These are phyloP conservation scores for Temnothorax nylanderi DNA, from an alignment of 1,140 invertebrate species.

Conservation along the genomic window DNA sequence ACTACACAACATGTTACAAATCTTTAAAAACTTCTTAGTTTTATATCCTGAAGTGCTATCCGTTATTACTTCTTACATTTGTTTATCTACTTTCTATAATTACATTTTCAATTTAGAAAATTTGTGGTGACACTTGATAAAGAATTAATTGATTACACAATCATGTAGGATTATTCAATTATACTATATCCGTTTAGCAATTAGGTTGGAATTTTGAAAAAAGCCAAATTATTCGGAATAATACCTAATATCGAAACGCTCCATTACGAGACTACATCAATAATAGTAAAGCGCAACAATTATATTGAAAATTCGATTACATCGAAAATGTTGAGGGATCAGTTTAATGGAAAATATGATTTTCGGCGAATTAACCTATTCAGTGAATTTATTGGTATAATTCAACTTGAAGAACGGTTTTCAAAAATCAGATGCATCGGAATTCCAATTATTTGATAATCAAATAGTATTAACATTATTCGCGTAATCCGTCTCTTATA, in stretches of 20 bases:
- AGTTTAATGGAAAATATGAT: slow-evolving; percentile 38
- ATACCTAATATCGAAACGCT: slow-evolving; percentile 1
- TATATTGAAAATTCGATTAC: slow-evolving; percentile 43
- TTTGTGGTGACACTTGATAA: background rate
- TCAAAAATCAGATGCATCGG: slow-evolving; percentile 27
- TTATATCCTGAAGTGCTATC: background rate
- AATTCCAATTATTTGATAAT: slow-evolving; percentile 48
- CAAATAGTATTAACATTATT: slow-evolving; percentile 10
- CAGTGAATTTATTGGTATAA: slow-evolving; percentile 21
- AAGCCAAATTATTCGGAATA: background rate
- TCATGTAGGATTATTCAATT: background rate
- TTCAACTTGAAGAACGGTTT: slow-evolving; percentile 27
- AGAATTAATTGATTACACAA: background rate
- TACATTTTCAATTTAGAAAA: background rate
- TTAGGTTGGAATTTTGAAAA: background rate
- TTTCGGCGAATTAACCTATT: background rate
- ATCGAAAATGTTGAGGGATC: background rate
- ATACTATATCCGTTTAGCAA: background rate
- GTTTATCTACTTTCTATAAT: background rate
- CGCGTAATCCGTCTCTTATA: background rate
- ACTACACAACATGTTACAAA: too few species aligned
- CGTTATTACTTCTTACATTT: background rate
- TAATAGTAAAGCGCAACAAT: slow-evolving; percentile 3
- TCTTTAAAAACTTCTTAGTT: background rate
- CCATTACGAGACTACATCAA: background rate